Conservation (phyloP, 2,113 vertebrate genomes). For the Lipophrys pholis region DNA sequence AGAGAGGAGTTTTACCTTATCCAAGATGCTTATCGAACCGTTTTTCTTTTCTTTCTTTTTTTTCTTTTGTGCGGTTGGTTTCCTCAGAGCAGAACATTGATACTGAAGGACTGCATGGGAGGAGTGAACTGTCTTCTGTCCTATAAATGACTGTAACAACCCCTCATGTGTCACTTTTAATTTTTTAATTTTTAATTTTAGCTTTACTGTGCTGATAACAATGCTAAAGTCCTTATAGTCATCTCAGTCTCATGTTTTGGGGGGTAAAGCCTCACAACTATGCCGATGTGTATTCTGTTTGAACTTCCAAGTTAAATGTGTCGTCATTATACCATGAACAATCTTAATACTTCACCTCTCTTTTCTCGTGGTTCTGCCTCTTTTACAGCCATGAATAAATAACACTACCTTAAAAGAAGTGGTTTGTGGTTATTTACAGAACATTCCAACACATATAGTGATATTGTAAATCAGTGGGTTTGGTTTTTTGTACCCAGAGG, state of each 20-base stretch:
- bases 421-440: constrained; percentile 31
- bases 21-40: background rate
- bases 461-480: background rate
- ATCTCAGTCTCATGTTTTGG: constrained; percentile 40
- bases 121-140: constrained; percentile 71
- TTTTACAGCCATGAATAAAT: constrained; percentile 92
- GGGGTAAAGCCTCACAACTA: constrained; percentile 59
- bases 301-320: constrained; percentile 82
- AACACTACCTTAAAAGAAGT: constrained; percentile 80
- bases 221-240: constrained; percentile 57
- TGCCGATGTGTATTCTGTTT: constrained; percentile 84
- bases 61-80: background rate
- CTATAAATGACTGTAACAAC: constrained; percentile 68
- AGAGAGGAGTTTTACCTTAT: constrained; percentile 6
- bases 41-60: background rate
- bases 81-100: background rate
- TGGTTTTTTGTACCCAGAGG: too few relatives aligned
- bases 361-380: constrained; percentile 83
- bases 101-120: constrained; percentile 80
- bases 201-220: constrained; percentile 66
- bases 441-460: background rate
- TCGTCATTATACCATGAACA: constrained; percentile 78
- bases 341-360: constrained; percentile 61
- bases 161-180: constrained; percentile 25
- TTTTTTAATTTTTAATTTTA: constrained; percentile 47